Evolutionary conservation across 2,888 invertebrate species (phyloP), one percentile per base, ranked within the genome.

Genomic region (Volucella inanis): DNA sequence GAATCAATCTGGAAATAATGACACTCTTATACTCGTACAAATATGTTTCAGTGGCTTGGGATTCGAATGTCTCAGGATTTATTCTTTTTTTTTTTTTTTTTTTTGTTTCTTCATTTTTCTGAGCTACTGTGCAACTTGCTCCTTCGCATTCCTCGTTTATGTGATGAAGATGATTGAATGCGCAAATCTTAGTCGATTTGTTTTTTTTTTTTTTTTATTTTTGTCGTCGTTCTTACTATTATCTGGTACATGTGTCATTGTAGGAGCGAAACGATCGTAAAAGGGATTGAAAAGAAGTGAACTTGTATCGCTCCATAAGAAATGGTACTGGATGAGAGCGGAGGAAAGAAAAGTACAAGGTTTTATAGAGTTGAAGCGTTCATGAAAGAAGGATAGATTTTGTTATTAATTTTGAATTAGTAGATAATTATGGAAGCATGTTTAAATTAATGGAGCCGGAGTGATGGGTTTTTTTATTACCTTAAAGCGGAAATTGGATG

Each of bases 1-100:
- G 64, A 74, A 83, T 79, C 83, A 83, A 83, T 83, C 83, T 79
- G 79, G 64, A 83, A 83, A 79, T 83, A 83, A 83, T 83, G 78
- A 79, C 68, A 74, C 79, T 83, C 79, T 74, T 62, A 83, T n/a
- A n/a, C n/a, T n/a, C n/a, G n/a, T 67, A 83, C 57, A 18, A 18
- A 18, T 18, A 18, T 18, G 68, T 64, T 64, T 55, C 52, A 54
- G 55, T 68, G 72, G 62, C 78, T 62, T 47, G 78, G 83, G 83
- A 83, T 78, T 83, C 64, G 64, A 77, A 83, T 78, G 68, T 79
- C 83, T 74, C 18, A 79, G 83, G 78, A 83, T 78, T 72, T 18
- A 18, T 1, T 18, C 18, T 67, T 43, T 55, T 61, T 50, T 11
- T 67, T 39, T 52, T 11, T 49, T 8, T 57, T 22, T 39, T 43